phyloP scores from a whole-genome alignment of 2,113 vertebrate species.

The Galeopterus variegatus region DNA sequence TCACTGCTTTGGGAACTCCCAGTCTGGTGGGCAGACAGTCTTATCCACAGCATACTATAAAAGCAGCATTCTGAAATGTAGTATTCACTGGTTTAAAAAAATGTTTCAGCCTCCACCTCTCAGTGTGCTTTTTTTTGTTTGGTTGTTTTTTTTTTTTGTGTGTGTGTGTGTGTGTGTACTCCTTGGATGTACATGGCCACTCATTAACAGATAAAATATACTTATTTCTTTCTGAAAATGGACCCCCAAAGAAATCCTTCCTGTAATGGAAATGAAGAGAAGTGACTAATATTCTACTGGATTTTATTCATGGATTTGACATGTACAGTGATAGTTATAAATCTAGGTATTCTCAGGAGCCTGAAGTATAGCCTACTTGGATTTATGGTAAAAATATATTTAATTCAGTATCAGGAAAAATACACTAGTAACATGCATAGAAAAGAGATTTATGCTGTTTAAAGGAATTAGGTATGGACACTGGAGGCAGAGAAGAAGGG shows the following conservation, averaged over 20 bases:
- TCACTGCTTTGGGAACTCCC: neutral
- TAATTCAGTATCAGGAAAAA: conserved; percentile 9
- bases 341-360: conserved; percentile 44
- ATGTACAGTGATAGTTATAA: neutral
- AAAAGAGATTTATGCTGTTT: neutral
- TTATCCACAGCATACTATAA: neutral
- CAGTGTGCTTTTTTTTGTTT: neutral
- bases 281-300: neutral
- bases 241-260: neutral
- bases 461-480: neutral
- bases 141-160: no score
- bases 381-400: conserved; percentile 41
- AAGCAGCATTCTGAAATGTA: conserved; percentile 1
- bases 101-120: neutral
- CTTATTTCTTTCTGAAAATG: conserved; percentile 56
- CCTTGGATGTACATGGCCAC: neutral
- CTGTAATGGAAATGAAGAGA: conserved; percentile 17
- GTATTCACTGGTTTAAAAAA: neutral
- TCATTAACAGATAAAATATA: conserved; percentile 36
- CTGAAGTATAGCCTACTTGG: neutral
- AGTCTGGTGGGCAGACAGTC: neutral
- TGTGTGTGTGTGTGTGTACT: no score
- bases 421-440: neutral
- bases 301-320: neutral
- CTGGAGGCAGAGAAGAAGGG: neutral